Evolutionary conservation across 2,888 invertebrate species (phyloP).

Genomic region (Acanthosepion lycidas): DNA sequence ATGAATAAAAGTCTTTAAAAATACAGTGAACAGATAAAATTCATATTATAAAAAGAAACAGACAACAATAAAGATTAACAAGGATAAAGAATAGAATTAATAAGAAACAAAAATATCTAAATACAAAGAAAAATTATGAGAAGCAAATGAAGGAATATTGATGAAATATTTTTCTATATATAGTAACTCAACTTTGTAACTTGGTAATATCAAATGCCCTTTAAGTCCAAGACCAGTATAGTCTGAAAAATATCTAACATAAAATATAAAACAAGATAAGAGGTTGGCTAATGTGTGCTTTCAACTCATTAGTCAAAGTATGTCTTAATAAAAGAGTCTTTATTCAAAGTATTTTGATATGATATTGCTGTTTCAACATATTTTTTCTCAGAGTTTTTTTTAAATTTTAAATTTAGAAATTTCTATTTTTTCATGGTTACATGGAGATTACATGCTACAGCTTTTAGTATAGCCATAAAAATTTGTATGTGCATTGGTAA

Average conservation of each 20-base stretch:
- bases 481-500: too few relatives aligned
- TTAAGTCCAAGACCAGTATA: background rate
- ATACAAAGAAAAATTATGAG: background rate
- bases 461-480: too few relatives aligned
- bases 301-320: background rate
- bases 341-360: background rate
- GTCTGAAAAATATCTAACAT: background rate
- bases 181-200: background rate
- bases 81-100: background rate
- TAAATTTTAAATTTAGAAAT: too few relatives aligned
- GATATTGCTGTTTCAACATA: too few relatives aligned
- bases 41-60: background rate
- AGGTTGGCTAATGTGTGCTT: background rate
- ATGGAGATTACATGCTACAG: too few relatives aligned
- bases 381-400: too few relatives aligned
- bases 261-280: background rate
- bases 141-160: background rate
- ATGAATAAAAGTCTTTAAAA: background rate
- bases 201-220: background rate
- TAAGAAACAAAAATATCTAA: background rate
- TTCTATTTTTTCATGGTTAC: too few relatives aligned
- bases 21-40: background rate
- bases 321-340: background rate
- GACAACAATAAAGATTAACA: background rate
- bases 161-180: background rate